A percentile compares a stretch with the other conserved stretches of the same genome.
Conservation (phyloP, 2,888 invertebrate species). For the Galerucella pusilla region DNA sequence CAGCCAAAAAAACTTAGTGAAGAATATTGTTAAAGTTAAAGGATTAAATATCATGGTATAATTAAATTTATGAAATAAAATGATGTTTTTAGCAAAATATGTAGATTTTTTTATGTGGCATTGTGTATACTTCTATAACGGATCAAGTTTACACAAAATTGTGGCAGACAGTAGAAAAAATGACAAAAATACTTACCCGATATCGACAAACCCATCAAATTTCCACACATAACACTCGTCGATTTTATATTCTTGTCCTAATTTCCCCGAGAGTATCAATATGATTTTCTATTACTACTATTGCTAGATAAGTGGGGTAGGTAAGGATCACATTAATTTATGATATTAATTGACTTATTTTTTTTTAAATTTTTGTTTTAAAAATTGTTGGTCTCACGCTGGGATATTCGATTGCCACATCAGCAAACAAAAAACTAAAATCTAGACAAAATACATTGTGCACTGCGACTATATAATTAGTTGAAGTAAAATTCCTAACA, state of each 20-base stretch:
- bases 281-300: conserved; percentile 39
- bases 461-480: conserved; percentile 9
- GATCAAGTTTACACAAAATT: conserved; percentile 41
- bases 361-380: conserved; percentile 32
- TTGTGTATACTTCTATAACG: conserved; percentile 43
- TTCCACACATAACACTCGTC: not conserved
- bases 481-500: conserved; percentile 4
- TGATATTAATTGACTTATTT: conserved; percentile 44
- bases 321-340: conserved; percentile 42
- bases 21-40: too few relatives aligned
- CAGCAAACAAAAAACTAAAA: conserved; percentile 18
- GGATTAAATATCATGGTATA: too few relatives aligned
- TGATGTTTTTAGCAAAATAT: too few relatives aligned
- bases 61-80: too few relatives aligned
- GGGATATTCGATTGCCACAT: conserved; percentile 41
- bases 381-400: conserved; percentile 41
- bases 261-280: conserved; percentile 12
- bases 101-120: conserved; percentile 19
- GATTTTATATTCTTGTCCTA: conserved; percentile 21
- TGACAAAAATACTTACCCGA: conserved; percentile 23
- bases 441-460: conserved; percentile 23
- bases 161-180: conserved; percentile 40
- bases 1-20: too few relatives aligned
- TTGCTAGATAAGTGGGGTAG: conserved; percentile 27
- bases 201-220: not conserved